Conservation (phyloP, 2,797 vertebrate species). For the Emydoidea blandingii region DNA sequence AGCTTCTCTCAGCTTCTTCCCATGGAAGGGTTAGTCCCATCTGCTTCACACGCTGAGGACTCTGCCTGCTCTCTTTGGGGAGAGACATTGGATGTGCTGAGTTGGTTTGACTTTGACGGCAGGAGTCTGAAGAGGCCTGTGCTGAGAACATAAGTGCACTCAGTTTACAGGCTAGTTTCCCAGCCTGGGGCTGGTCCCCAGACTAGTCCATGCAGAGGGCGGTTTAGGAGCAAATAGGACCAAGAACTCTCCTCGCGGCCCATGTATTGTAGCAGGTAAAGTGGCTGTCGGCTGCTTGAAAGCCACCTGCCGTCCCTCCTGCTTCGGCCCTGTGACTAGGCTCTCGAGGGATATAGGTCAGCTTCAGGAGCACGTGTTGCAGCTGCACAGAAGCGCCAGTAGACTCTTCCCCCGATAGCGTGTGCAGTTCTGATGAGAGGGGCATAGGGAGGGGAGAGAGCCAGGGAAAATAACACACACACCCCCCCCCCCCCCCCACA, state of each 20-base stretch:
- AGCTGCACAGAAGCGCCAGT: not conserved
- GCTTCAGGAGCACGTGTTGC: not conserved
- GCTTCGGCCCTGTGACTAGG: not conserved
- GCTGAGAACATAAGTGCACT: not conserved
- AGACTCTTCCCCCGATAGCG: not conserved
- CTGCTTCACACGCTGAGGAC: too few species aligned
- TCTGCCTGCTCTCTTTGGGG: not conserved
- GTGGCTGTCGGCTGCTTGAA: not conserved
- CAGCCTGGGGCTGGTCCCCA: not conserved
- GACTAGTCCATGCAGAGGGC: not conserved
- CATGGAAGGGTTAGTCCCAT: not conserved
- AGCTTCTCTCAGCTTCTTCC: constrained; percentile 10
- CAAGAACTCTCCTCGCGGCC: not conserved
- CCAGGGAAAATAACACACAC: not conserved
- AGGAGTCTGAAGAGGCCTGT: not conserved
- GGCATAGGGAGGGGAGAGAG: too few species aligned
- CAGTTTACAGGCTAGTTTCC: not conserved
- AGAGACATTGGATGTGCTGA: too few species aligned
- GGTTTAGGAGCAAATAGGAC: fast-evolving
- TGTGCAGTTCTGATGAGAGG: not conserved
- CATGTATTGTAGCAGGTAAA: not conserved
- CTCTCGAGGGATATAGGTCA: not conserved
- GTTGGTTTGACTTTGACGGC: not conserved
- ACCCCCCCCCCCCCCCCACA: fast-evolving
- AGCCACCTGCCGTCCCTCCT: not conserved